These are phyloP conservation scores for Pangasius djambal DNA, from an alignment of 2,797 vertebrate genomes.

Conservation along the genomic window DNA sequence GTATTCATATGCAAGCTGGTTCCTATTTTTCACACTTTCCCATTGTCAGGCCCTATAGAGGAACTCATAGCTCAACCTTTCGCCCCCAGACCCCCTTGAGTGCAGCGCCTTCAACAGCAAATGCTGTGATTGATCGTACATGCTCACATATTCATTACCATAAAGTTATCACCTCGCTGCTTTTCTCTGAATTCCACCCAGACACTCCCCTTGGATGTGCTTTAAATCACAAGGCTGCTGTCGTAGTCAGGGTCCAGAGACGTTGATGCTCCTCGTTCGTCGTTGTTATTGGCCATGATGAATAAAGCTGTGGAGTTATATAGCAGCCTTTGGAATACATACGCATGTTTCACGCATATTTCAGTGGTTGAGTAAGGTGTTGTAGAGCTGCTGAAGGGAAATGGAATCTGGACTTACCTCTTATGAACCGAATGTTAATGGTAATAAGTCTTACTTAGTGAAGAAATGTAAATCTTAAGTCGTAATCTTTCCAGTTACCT, in stretches of 20 bases:
- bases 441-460: slow-evolving; percentile 4
- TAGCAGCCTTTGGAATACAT: slow-evolving; percentile 14
- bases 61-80: slow-evolving; percentile 49
- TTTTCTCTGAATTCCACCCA: slow-evolving; percentile 38
- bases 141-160: slow-evolving; percentile 45
- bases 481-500: background rate
- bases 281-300: slow-evolving; percentile 41
- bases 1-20: slow-evolving; percentile 11
- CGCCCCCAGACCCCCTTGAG: slow-evolving; percentile 11
- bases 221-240: slow-evolving; percentile 34
- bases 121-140: slow-evolving; percentile 43
- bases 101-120: slow-evolving; percentile 22
- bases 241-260: slow-evolving; percentile 30
- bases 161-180: slow-evolving; percentile 41
- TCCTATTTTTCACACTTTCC: slow-evolving; percentile 30
- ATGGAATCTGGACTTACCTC: background rate
- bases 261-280: slow-evolving; percentile 26
- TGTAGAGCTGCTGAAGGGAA: slow-evolving; percentile 6
- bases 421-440: background rate
- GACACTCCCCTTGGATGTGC: slow-evolving; percentile 19
- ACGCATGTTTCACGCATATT: slow-evolving; percentile 7
- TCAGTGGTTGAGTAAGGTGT: slow-evolving; percentile 4
- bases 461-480: background rate
- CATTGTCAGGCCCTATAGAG: slow-evolving; percentile 39
- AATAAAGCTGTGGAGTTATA: slow-evolving; percentile 30